Percentiles rank a stretch among this genome's conserved stretches.
Conservation (phyloP, 35 echinoderm and acorn worm genomes). For the Apostichopus japonicus region DNA sequence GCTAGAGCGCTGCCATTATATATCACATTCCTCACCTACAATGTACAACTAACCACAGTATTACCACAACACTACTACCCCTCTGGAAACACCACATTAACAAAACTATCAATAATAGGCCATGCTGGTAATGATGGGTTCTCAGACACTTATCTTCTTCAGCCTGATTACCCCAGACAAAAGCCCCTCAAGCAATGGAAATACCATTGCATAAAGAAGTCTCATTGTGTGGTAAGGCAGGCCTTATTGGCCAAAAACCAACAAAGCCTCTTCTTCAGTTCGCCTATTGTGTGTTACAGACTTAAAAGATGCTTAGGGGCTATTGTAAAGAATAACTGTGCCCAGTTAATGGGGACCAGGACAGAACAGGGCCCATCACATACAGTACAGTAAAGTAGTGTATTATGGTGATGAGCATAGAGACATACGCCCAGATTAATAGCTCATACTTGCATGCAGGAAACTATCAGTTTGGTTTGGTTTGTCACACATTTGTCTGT, state of each 20-base stretch:
- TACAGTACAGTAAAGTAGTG: not conserved
- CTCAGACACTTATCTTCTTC: conserved; percentile 23
- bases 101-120: not conserved
- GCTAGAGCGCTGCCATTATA: no score
- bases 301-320: conserved; percentile 11
- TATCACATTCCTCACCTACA: no score
- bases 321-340: conserved; percentile 36
- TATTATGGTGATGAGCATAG: not conserved
- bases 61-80: no score
- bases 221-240: not conserved
- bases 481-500: no score
- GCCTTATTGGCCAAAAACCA: conserved; percentile 12
- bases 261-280: not conserved
- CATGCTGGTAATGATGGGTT: conserved; percentile 4
- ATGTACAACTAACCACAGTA: no score
- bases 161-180: conserved; percentile 44
- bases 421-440: no score
- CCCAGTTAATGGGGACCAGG: not conserved
- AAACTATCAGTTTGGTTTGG: no score
- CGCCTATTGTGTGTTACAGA: not conserved
- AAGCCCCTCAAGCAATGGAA: conserved; percentile 42
- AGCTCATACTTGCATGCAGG: no score
- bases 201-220: conserved; percentile 21
- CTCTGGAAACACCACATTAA: no score
- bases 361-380: not conserved